Base-by-base conservation (phyloP, 2,888 invertebrate species). In the Dryomyza anilis region DNA sequence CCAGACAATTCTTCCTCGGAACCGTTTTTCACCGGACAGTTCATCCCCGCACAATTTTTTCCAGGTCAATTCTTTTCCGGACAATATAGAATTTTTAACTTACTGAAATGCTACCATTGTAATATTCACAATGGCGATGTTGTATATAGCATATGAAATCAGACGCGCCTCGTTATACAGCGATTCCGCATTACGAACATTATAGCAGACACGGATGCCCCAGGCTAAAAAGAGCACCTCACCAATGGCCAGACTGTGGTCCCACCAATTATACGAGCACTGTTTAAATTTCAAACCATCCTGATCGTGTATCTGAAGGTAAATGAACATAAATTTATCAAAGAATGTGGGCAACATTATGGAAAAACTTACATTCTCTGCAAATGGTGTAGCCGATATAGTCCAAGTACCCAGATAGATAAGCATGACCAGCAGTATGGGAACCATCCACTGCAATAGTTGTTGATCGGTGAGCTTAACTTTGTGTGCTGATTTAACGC, bases 201-300 rank as follows among this genome's bases (percentile, higher is more conserved):
- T 90, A 82, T 93, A 94, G 77, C 94, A 94, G 33, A 94, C 93
- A 55, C 91, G 86, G 46, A 94, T 91, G 60, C 94, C 94, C 93
- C 93, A 94, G 21, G 92, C 88, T 61, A 94, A 85, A 78, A 94
- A 94, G 12, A 93, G 84, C 39, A 87, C 85, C 82, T 85, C 84
- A 89, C 95, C 94, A 78, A 94, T 93, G 52, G 94, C 93, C 80
- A 95, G 86, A 80, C 93, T 94, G 83, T 95, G 95, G 86, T 94
- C 94, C 95, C 96, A 96, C 93, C 95, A 95, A 77, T 94, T 94
- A 82, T 92, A 94, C 33, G 90, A 88, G 83, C 96, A 96, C 78
- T 94, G 93, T 78, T 91, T 93, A 84, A 95, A 96, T 81, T 92
- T 91, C 67, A 95, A 85, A 60, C 90, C 91, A 72, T 86, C 85